Evolutionary conservation across 2,797 vertebrate species (phyloP).

Genomic region (Diglossa cyanea): DNA sequence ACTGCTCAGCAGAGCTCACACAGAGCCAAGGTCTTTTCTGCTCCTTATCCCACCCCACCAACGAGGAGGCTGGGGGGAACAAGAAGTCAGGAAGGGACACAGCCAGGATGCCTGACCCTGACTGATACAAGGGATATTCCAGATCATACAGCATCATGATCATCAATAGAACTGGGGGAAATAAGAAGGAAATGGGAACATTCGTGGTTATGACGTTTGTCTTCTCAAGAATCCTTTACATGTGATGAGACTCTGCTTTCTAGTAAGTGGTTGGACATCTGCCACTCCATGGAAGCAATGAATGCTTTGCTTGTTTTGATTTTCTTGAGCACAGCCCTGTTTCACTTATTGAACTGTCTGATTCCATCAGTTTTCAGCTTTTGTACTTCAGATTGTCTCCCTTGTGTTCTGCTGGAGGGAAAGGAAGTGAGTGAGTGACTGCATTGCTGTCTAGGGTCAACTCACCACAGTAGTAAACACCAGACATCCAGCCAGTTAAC

Average conservation of each 20-base stretch:
- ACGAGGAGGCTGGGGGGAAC: accelerated
- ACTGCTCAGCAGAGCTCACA: not conserved
- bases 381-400: not conserved
- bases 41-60: not conserved
- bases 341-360: not conserved
- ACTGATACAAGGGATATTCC: not conserved
- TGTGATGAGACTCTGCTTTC: not conserved
- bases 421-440: not conserved
- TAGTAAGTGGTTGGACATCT: not conserved
- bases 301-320: not conserved
- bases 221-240: not conserved
- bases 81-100: not conserved
- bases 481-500: not conserved
- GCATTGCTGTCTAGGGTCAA: not conserved
- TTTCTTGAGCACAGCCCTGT: not conserved
- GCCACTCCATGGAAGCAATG: accelerated
- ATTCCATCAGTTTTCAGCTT: not conserved
- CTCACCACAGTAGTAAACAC: not conserved
- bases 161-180: not conserved
- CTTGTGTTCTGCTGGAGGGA: accelerated
- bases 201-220: not conserved
- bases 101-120: not conserved
- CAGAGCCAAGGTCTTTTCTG: not conserved
- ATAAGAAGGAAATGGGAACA: not conserved
- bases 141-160: accelerated